Evolutionary conservation across 2,113 vertebrate species (phyloP).

Genomic region (Petromus typicus): DNA sequence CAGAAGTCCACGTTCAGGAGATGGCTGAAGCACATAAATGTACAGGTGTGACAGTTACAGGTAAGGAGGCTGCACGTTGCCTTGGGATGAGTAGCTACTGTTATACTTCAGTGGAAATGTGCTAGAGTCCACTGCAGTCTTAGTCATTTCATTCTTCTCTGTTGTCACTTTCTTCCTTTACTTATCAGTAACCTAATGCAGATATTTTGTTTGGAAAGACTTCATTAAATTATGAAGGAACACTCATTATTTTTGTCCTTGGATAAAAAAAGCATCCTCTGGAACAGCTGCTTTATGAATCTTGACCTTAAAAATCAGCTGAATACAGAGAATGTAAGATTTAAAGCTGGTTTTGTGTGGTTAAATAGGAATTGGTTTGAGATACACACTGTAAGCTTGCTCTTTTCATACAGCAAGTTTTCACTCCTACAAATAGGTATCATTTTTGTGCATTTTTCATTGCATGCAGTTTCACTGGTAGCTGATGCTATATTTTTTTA

Average conservation of each 20-base stretch:
- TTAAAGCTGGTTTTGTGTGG: neutral
- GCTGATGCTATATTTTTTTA: neutral
- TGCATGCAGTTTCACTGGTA: neutral
- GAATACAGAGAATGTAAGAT: neutral
- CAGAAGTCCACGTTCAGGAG: slow-evolving; percentile 89
- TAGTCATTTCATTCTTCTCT: slow-evolving; percentile 3
- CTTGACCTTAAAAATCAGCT: slow-evolving; percentile 58
- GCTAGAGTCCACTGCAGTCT: neutral
- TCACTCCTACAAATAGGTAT: slow-evolving; percentile 14
- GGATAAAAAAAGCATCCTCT: neutral
- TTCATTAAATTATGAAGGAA: neutral
- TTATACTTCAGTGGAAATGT: neutral
- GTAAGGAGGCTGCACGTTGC: slow-evolving; percentile 84
- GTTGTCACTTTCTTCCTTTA: neutral
- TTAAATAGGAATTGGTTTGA: slow-evolving; percentile 10
- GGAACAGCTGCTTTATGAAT: neutral
- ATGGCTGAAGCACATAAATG: slow-evolving; percentile 82
- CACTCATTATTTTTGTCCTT: neutral
- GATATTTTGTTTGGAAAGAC: slow-evolving; percentile 5
- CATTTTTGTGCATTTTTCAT: slow-evolving; percentile 12
- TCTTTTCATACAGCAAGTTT: neutral
- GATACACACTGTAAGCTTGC: neutral
- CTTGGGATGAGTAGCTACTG: neutral
- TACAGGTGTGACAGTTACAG: slow-evolving; percentile 86
- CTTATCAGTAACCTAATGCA: neutral